Conservation (phyloP, 2,797 vertebrate genomes). For the Somateria mollissima region DNA sequence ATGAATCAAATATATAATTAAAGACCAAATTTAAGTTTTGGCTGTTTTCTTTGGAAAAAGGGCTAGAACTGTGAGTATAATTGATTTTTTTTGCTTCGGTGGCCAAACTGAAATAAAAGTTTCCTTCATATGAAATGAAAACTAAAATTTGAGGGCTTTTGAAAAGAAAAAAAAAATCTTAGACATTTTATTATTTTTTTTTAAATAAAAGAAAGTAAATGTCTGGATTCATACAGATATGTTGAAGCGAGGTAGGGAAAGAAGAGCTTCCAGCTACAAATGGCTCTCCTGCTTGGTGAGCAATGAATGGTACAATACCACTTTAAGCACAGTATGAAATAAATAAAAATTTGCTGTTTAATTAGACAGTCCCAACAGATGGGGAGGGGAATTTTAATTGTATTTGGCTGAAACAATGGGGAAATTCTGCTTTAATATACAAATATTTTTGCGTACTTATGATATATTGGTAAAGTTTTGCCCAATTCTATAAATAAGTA, state of each 20-base stretch:
- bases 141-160: neutral
- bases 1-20: constrained; percentile 69
- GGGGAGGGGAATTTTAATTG: neutral
- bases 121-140: neutral
- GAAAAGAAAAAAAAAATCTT: neutral
- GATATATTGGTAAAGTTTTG: neutral
- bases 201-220: neutral
- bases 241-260: neutral
- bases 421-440: neutral
- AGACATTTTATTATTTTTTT: neutral
- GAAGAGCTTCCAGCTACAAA: neutral
- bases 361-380: neutral
- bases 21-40: constrained; percentile 34
- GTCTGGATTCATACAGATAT: neutral
- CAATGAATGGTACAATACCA: neutral
- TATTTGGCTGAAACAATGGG: neutral
- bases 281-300: neutral
- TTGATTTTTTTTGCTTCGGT: constrained; percentile 42
- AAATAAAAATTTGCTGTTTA: neutral
- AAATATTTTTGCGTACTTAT: neutral
- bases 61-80: constrained; percentile 14
- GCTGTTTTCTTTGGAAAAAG: constrained; percentile 40
- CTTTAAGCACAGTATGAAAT: neutral
- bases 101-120: constrained; percentile 41
- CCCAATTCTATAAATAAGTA: neutral